Evolutionary conservation across 2,888 invertebrate species (phyloP).

Genomic region (Drosophila sordidula): DNA sequence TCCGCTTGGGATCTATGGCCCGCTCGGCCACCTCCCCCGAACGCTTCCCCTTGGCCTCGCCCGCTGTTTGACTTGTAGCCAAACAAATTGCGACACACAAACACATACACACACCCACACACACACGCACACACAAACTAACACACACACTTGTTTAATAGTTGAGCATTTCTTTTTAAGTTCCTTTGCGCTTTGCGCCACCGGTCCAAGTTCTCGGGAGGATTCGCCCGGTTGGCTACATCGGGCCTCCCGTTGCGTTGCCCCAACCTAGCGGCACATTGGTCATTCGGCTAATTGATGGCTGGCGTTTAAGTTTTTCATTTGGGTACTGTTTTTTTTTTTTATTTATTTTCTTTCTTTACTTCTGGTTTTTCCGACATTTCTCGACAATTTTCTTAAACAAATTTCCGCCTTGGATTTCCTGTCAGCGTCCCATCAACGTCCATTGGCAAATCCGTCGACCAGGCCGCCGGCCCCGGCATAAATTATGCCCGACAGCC

Average conservation of each 20-base stretch:
- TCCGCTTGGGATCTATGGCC: slow-evolving; percentile 50
- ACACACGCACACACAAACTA: slow-evolving; percentile 3
- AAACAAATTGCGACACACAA: slow-evolving; percentile 9
- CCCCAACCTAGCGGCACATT: slow-evolving; percentile 3
- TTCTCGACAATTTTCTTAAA: slow-evolving; percentile 47
- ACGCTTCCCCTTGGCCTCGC: not conserved
- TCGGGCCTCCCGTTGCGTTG: slow-evolving; percentile 20
- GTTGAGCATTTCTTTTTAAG: slow-evolving; percentile 56
- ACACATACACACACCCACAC: slow-evolving; percentile 1
- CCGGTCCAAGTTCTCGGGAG: slow-evolving; percentile 26
- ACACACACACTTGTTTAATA: slow-evolving; percentile 46
- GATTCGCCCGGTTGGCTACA: slow-evolving; percentile 9
- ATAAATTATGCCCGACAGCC: slow-evolving; percentile 54
- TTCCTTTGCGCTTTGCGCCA: slow-evolving; percentile 38
- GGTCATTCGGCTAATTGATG: slow-evolving; percentile 31
- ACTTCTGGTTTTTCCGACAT: not conserved
- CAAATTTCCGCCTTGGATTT: slow-evolving; percentile 57
- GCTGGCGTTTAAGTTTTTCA: slow-evolving; percentile 16
- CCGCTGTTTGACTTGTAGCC: slow-evolving; percentile 7
- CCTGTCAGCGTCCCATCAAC: slow-evolving; percentile 50
- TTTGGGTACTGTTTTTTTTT: not conserved
- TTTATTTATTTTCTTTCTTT: not conserved
- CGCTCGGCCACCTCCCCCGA: not conserved
- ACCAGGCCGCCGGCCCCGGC: slow-evolving; percentile 19
- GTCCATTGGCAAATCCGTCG: slow-evolving; percentile 26